phyloP scores from a whole-genome alignment of 2,113 vertebrate genomes.

The Scomber colias region DNA sequence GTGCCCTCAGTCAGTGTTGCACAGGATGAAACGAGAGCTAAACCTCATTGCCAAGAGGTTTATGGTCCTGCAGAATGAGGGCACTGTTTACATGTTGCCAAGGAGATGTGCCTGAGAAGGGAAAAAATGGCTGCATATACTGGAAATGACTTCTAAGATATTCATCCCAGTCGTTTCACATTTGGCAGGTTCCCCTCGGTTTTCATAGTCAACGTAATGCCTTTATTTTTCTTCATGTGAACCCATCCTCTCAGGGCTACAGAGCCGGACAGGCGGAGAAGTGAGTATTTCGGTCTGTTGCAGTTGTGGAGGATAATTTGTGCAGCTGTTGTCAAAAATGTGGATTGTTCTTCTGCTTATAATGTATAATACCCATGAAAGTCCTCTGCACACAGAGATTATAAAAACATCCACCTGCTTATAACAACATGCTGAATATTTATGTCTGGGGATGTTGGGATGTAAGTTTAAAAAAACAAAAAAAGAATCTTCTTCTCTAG shows the following conservation, averaged over 20 bases:
- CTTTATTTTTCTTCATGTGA: constrained; percentile 46
- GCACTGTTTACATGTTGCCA: constrained; percentile 81
- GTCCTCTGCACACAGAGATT: constrained; percentile 14
- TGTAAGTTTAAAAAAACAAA: constrained; percentile 20
- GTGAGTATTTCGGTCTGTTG: constrained; percentile 42
- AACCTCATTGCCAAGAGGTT: constrained; percentile 67
- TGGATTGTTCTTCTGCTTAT: constrained; percentile 20
- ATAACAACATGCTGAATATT: constrained; percentile 57
- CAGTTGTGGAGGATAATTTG: constrained; percentile 32
- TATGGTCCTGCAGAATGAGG: constrained; percentile 68
- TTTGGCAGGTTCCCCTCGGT: constrained; percentile 59
- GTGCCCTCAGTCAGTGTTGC: constrained; percentile 45
- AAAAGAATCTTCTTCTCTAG: constrained; percentile 24
- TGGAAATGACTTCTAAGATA: constrained; percentile 82
- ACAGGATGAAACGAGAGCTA: constrained; percentile 52
- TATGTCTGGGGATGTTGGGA: constrained; percentile 43
- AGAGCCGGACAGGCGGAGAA: constrained; percentile 25
- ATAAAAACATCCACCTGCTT: constrained; percentile 59
- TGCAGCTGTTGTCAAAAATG: constrained; percentile 60
- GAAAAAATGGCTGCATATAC: constrained; percentile 68
- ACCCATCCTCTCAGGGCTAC: constrained; percentile 45
- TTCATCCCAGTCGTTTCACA: constrained; percentile 72
- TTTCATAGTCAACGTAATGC: constrained; percentile 61
- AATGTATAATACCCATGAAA: constrained; percentile 34
- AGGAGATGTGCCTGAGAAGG: constrained; percentile 68